phyloP scores from a whole-genome alignment of 2,113 vertebrate species.

The Ptilonorhynchus violaceus region DNA sequence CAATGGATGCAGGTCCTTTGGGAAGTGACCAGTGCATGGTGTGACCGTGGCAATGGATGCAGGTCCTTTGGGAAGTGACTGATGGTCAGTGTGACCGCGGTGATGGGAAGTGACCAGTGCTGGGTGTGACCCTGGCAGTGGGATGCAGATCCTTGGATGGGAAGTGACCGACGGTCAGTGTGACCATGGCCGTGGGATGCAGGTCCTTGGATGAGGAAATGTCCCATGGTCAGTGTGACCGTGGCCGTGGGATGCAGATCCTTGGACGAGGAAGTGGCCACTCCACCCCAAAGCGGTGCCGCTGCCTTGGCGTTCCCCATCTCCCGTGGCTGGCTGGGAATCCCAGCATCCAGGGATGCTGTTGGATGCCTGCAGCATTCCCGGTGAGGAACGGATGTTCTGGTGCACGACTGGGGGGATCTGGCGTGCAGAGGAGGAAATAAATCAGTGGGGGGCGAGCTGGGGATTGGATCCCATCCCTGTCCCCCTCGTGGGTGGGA shows the following conservation, averaged over 20 bases:
- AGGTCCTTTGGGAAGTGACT: not conserved
- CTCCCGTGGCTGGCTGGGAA: accelerated
- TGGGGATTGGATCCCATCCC: not conserved
- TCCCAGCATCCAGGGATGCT: not conserved
- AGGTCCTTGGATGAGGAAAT: no score
- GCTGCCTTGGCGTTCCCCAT: not conserved
- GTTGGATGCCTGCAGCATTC: not conserved
- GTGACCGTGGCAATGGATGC: not conserved
- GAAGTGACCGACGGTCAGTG: not conserved
- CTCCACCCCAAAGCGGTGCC: not conserved
- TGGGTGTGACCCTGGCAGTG: accelerated
- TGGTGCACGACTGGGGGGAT: accelerated
- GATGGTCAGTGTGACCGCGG: not conserved
- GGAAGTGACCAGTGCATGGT: accelerated
- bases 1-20: no score
- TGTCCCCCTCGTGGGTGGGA: accelerated
- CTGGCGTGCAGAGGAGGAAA: not conserved
- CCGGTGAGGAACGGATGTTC: not conserved
- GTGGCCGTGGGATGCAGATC: not conserved
- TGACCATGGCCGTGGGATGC: not conserved
- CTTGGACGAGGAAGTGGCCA: not conserved
- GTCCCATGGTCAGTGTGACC: not conserved
- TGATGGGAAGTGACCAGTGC: not conserved
- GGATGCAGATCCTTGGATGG: not conserved
- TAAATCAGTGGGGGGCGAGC: not conserved